Conservation (phyloP, 2,797 vertebrate species). For the Acridotheres tristis region DNA sequence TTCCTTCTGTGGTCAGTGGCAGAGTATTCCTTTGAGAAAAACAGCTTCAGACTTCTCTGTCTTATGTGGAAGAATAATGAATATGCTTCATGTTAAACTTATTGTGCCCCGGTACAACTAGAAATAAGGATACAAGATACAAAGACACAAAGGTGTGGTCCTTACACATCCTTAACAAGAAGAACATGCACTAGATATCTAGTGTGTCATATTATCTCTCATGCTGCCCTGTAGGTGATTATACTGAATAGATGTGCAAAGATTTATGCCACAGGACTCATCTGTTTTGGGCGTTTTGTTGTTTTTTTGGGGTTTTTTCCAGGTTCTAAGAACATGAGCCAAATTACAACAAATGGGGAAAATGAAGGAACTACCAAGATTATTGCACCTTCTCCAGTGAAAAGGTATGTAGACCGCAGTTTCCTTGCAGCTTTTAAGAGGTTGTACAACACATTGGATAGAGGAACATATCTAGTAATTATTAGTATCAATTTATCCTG, state of each 20-base stretch:
- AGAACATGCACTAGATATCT: not conserved
- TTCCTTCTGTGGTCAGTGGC: not conserved
- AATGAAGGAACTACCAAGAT: slow-evolving; percentile 80
- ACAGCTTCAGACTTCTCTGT: not conserved
- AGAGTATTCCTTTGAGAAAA: not conserved
- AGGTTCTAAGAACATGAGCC: slow-evolving; percentile 76
- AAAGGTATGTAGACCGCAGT: slow-evolving; percentile 74
- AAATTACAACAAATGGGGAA: slow-evolving; percentile 67
- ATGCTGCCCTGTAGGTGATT: not conserved
- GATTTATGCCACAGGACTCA: not conserved
- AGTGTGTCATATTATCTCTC: not conserved
- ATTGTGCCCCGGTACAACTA: not conserved
- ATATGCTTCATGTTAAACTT: not conserved
- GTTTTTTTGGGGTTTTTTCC: not conserved
- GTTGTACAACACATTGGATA: not conserved
- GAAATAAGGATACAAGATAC: not conserved
- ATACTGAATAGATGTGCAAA: not conserved
- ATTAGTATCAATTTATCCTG: not conserved
- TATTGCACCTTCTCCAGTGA: slow-evolving; percentile 80
- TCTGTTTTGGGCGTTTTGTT: not conserved
- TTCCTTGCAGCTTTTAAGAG: not conserved
- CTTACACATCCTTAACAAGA: not conserved
- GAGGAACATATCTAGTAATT: not conserved
- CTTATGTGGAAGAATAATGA: not conserved
- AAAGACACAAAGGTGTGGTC: not conserved